Base-by-base conservation (phyloP, 2,797 vertebrate species). In the Tenualosa thibaudeaui region DNA sequence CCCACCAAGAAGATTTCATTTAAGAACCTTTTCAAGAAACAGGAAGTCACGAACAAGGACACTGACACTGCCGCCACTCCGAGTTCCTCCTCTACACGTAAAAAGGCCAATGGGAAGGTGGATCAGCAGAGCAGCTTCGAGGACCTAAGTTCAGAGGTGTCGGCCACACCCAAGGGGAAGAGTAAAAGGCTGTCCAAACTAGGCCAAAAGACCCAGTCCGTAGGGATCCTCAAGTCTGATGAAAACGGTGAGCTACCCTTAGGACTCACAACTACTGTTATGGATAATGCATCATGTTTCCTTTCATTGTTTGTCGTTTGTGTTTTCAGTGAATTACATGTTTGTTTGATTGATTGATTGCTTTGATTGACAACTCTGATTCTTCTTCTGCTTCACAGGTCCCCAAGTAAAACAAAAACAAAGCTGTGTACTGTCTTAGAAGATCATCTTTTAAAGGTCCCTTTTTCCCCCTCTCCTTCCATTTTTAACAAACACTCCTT, bases 81-180 rank as follows among this genome's bases (percentile, higher is more conserved):
- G 9, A 0, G 49, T 68, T 24, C 86, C 88, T 50, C 88, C 3
- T 12, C 87, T 0, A 37, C 71, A 13, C 51, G 50, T 43, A 22
- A 2, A 7, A 87, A 71, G 10, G 24, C 40, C 58, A 84, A 19
- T 0, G 17, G 2, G 19, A 81, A 17, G 71, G 4, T 46, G 17
- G 71, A 43, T 31, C 62, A 68, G 26, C n/a, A 68, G 24, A 19
- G 31, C 71, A 78, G 71, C 71, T 78, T 12, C 0, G 88, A 88
- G 6, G 89, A 86, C 82, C 75, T 37, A 0, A 86, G 89, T 56
- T 51, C 50, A 12, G 50, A 51, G 50, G 91, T 92, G n/a, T 49
- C 0, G 60, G 19, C 78, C 0, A 71, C 91, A 1, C 1, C 86
- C 51, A 90, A 81, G 46, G 10, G 19, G 46, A 91, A 24, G 60